These are phyloP conservation scores for Drosophila mojavensis DNA, from an alignment of 1,140 invertebrate species.

Conservation along the genomic window DNA sequence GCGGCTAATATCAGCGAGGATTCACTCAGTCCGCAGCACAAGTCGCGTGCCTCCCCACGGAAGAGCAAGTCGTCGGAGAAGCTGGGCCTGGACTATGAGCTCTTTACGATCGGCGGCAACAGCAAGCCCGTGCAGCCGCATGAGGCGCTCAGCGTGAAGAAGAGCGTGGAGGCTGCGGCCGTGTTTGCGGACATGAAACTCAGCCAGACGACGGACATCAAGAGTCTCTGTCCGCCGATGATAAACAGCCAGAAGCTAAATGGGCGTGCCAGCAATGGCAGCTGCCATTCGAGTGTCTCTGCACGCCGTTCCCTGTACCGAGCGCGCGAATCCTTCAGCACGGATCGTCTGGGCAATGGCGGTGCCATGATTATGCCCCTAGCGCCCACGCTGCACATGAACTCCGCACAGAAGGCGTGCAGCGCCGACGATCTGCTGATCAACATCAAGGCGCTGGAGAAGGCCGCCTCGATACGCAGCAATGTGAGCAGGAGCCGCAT, in stretches of 20 bases:
- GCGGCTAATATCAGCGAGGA: slow-evolving; percentile 56
- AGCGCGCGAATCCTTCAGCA: slow-evolving; percentile 70
- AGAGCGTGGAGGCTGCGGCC: slow-evolving; percentile 94
- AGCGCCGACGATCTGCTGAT: slow-evolving; percentile 75
- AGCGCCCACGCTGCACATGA: slow-evolving; percentile 24
- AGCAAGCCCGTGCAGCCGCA: slow-evolving; percentile 85
- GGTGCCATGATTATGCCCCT: slow-evolving; percentile 26
- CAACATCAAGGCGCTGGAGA: slow-evolving; percentile 77
- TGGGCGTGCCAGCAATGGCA: slow-evolving; percentile 42
- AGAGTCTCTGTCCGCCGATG: slow-evolving; percentile 66
- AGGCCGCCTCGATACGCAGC: slow-evolving; percentile 64
- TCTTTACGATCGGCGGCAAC: slow-evolving; percentile 85
- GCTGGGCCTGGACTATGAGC: slow-evolving; percentile 88
- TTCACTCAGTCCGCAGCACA: slow-evolving; percentile 61
- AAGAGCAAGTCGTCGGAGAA: slow-evolving; percentile 85
- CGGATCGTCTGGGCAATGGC: slow-evolving; percentile 46
- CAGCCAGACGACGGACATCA: slow-evolving; percentile 83
- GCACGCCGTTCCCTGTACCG: slow-evolving; percentile 59
- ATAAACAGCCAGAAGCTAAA: slow-evolving; percentile 25
- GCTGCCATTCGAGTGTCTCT: slow-evolving; percentile 57
- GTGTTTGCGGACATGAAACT: slow-evolving; percentile 89
- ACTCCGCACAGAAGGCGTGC: slow-evolving; percentile 51
- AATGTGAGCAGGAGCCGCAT: slow-evolving; percentile 62
- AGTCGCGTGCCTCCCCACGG: slow-evolving; percentile 35
- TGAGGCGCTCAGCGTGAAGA: slow-evolving; percentile 92